Evolutionary conservation across 64 coral and sea anemone genomes (phyloP), one percentile per base, ranked within the genome.

Genomic region (Actinia equina): DNA sequence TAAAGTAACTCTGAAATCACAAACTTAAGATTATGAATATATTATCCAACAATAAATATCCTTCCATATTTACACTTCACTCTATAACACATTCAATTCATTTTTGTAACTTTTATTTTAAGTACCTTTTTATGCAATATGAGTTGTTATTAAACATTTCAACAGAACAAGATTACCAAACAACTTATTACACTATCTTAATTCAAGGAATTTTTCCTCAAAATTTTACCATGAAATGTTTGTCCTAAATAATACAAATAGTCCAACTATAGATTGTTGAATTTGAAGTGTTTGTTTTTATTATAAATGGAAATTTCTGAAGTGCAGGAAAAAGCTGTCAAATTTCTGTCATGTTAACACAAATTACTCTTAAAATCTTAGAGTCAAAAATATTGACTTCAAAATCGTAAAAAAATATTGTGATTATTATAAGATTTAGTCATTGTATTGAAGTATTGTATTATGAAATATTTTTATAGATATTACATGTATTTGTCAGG

Each of bases 291-390:
- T 74, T 74, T 74, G 69, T 74, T 74, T 74, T 74, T n/a, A 74
- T 74, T 74, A 74, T 41, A 15, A 74, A 74, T 74, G 69, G 69
- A 13, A 74, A 74, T 42, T 74, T 74, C 25, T 74, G 69, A 74
- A 74, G 69, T 74, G 69, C 69, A 74, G 69, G 69, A 74, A 74
- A 74, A 74, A 74, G 69, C 26, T 74, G 69, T 74, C 69, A 41
- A 30, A 74, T 14, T 30, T 74, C 69, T 74, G 69, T 74, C 69
- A 15, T 74, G n/a, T 71, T 71, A 65, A 74, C 25, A 30, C 25
- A 42, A 74, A 74, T 74, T 3, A 42, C 26, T 41, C 26, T 37
- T 10, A 74, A 74, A 37, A 74, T 74, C 26, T 3, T 74, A 14
- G 26, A 30, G 9, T 15, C 10, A 74, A 5, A n/a, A 18, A 74